Base-by-base conservation (phyloP, 1,140 invertebrate genomes). In the Radopholus similis region DNA sequence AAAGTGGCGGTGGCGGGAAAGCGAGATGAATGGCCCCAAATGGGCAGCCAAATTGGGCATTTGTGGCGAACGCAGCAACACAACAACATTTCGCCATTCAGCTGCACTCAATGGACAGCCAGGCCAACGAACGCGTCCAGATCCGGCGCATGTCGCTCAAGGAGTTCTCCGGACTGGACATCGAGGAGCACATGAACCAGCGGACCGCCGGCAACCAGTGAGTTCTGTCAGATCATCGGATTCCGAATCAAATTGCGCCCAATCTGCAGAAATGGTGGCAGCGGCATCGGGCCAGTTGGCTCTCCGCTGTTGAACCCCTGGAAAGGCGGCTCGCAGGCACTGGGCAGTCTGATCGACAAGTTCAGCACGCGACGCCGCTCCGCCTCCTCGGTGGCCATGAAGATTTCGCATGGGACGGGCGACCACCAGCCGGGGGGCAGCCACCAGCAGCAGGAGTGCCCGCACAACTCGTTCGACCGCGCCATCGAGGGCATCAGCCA, bases 331-430 rank as follows among this genome's bases (percentile, higher is more conserved):
- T 49, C 42, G 34, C 59, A 62, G 34, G 49, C 59, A 1, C 30
- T 62, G 34, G 64, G 64, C 28, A 66, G 55, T 62, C 35, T 68
- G 44, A 38, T 68, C 44, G 66, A 68, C 35, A 68, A 68, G 47
- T 68, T 68, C 47, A 68, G 66, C 32, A 66, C 56, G 56, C 66
- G 66, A 6, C 60, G 66, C 23, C 66, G 66, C 18, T 68, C 66
- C 4, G 64, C 66, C n/a, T 47, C 66, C 9, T 62, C 59, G 13
- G 40, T 32, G 4, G 59, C 40, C 4, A 34, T 40, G 6, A 62
- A 62, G 32, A 26, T 21, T 51, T 26, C 23, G n/a, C 21, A 28
- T 21, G 4, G 37, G 38, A 23, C 4, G 18, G 11, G 40, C 32
- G 1, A 30, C 32, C 21, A 49, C n/a, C 51, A 54, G 30, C 49